Base-by-base conservation (phyloP, 2,113 vertebrate genomes). In the Misgurnus anguillicaudatus region DNA sequence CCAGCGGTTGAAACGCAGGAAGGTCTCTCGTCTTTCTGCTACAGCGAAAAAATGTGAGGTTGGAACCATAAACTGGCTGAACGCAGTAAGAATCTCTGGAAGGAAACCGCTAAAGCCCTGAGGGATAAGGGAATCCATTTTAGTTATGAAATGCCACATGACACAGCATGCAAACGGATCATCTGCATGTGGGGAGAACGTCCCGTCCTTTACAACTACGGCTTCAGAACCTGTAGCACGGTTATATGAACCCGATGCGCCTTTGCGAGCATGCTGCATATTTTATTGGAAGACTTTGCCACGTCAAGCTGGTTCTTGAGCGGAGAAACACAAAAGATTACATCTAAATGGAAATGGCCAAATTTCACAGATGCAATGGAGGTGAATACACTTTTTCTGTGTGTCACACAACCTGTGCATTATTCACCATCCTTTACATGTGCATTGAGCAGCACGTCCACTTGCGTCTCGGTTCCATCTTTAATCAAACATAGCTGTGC, bases 1-100 rank as follows among this genome's bases (percentile, higher is more conserved):
- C 79, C 79, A 83, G 75, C 9, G 16, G 67, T 82, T 75, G 47
- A 71, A 66, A 75, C 39, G 76, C 60, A 75, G 66, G 36, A 82
- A 77, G 67, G 72, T 14, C 67, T 82, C 69, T 68, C 60, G 72
- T 60, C 63, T 66, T 57, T 75, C 17, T 79, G 36, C 55, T 48
- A 48, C 74, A 51, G 73, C 36, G 42, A 48, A 79, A 70, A 70
- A 81, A 74, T 73, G 64, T 42, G 73, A 84, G 77, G 77, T 75
- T 79, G 53, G 75, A 64, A 48, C 72, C 45, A 75, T 83, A 75
- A 69, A 80, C 63, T 79, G 57, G 36, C 67, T 74, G 66, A 82
- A 64, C 72, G 74, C 74, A 78, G 80, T 39, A 83, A 75, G 60
- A 79, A 19, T 41, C 42, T 74, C 70, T 75, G 38, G 64, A 80